These are phyloP conservation scores for Cantharis nigra DNA, from an alignment of 2,888 invertebrate genomes.

Conservation along the genomic window DNA sequence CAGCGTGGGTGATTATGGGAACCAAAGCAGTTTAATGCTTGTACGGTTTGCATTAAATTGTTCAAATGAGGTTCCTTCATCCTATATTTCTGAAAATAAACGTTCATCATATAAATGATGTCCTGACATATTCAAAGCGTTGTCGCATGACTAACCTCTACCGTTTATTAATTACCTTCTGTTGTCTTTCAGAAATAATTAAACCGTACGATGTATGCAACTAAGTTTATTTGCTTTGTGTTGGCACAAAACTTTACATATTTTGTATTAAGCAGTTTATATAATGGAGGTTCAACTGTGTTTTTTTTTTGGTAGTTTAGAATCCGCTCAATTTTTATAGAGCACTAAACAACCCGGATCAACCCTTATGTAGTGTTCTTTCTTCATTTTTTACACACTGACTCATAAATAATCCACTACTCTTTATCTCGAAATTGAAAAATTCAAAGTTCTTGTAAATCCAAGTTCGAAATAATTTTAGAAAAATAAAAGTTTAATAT, in stretches of 20 bases:
- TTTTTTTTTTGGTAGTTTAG: not conserved
- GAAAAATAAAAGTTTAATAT: not conserved
- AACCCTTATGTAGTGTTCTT: not conserved
- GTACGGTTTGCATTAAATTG: not conserved
- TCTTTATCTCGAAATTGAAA: not conserved
- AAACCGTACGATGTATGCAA: not conserved
- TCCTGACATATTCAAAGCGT: not conserved
- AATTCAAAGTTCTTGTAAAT: not conserved
- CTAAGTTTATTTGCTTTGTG: not conserved
- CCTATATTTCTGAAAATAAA: not conserved
- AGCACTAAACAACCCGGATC: not conserved
- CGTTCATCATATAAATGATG: not conserved
- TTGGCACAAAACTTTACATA: not conserved
- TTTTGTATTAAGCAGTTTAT: not conserved
- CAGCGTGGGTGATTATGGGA: not conserved
- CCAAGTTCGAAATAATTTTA: not conserved
- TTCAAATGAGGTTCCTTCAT: not conserved
- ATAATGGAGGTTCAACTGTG: not conserved
- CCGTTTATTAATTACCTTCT: not conserved
- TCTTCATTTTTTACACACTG: not conserved
- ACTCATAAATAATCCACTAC: not conserved
- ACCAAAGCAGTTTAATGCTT: not conserved
- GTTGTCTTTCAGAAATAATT: not conserved
- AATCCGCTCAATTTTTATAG: slow-evolving; percentile 2
- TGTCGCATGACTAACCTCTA: not conserved